Base-by-base conservation (phyloP, 2,113 vertebrate genomes). In the Fulica atra region DNA sequence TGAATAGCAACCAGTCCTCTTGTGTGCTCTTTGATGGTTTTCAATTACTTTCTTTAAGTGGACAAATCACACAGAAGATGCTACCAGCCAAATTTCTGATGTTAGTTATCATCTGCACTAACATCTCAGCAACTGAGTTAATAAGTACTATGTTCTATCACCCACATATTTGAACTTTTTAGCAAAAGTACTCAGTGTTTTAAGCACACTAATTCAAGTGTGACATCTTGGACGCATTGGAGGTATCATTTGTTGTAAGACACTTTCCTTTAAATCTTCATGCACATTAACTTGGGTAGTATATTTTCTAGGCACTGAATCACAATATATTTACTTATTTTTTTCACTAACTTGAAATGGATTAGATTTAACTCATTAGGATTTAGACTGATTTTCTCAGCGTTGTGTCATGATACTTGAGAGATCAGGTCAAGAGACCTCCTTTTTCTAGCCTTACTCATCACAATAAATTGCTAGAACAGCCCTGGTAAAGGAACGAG, bases 351-450 rank as follows among this genome's bases (percentile, higher is more conserved):
- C 25, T 25, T 38, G n/a, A 51, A 54, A 59, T 20, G 24, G 26
- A 10, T 54, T 61, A 54, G 64, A 9, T 93, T 71, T 59, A 38
- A 29, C 38, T 57, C n/a, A 2, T 40, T 56, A 70, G 60, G 51
- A 13, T 74, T 77, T 57, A 7, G 4, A 10, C 8, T 59, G 46
- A 5, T 83, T 6, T 18, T 29, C 48, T 35, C 25, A 46, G 36
- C 17, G 11, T 5, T n/a, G n/a, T 42, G 40, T 13, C 6, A 4
- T 6, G 17, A 29, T 8, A 2, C 10, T 5, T 1, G 44, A 73
- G 21, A 48, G 38, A 56, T 79, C 57, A 26, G 23, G n/a, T 29
- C 23, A 79, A 7, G 25, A n/a, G 46, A 61, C 16, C 42, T 63
- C 4, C 3, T 31, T 85, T 70, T 85, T 46, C 63, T 57, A 66